phyloP scores from a whole-genome alignment of 2,113 vertebrate genomes.

The Pseudopipra pipra region DNA sequence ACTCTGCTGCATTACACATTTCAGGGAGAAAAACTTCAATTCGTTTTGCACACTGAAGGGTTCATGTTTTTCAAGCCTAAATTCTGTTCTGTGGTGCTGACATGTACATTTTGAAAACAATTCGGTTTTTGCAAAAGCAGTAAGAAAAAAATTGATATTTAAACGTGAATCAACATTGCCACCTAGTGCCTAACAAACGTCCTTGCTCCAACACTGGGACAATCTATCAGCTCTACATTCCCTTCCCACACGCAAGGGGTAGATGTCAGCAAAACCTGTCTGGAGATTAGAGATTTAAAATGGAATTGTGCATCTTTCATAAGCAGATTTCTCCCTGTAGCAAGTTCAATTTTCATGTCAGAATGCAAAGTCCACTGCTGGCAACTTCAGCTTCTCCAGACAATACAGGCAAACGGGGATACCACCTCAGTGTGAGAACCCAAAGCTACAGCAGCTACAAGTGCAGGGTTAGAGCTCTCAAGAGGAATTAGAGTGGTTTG shows the following conservation, averaged over 20 bases:
- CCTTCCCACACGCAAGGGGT: neutral
- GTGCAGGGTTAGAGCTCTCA: neutral
- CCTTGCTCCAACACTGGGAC: neutral
- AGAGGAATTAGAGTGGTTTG: neutral
- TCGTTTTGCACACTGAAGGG: neutral
- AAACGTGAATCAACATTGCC: slow-evolving; percentile 48
- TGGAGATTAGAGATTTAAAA: neutral
- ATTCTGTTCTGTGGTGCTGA: slow-evolving; percentile 38
- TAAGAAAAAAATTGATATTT: rapidly evolving
- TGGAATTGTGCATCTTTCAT: neutral
- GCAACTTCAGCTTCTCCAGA: neutral
- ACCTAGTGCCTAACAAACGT: slow-evolving; percentile 47
- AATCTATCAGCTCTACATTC: rapidly evolving
- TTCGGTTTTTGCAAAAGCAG: neutral
- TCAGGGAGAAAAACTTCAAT: neutral
- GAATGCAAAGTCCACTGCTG: neutral
- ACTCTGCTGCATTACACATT: neutral
- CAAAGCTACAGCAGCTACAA: neutral
- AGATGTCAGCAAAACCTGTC: neutral
- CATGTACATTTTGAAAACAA: neutral
- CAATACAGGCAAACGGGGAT: neutral
- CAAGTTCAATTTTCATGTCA: neutral
- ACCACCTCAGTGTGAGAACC: neutral
- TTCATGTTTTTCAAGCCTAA: neutral
- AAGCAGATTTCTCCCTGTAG: neutral